Base-by-base conservation (phyloP, 2,797 vertebrate species). In the Propithecus perrieri region DNA sequence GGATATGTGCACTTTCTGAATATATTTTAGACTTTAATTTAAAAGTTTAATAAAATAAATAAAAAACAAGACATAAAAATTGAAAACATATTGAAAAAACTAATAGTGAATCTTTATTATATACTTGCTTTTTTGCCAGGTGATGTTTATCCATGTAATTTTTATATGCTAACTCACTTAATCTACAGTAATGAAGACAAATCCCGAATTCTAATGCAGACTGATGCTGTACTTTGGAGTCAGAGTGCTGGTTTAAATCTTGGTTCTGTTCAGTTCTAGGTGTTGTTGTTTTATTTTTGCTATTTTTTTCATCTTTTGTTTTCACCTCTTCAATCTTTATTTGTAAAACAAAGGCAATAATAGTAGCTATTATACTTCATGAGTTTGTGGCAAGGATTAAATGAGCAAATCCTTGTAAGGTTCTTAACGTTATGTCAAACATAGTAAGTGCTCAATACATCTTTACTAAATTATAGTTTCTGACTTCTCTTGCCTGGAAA, bases 21-120 rank as follows among this genome's bases (percentile, higher is more conserved):
- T 43, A 18, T 57, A 59, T 61, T 65, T 61, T 69, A 86, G 38
- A n/a, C 22, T 78, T 91, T 78, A 74, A 48, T 41, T 53, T 15
- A 38, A 50, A 90, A 85, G 15, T 63, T 85, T 59, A 87, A 89
- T 84, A 83, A 89, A 57, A 30, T 89, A 63, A 85, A 89, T n/a
- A n/a, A 91, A 83, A 61, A 50, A 41, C 53, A 59, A n/a, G 18
- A n/a, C 53, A 65, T 50, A 78, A 93, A 83, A 63, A 41, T 41
- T 75, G n/a, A 28, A 95, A 88, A 55, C 5, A 69, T 80, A 22
- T 35, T 91, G 11, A 30, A 69, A 48, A 88, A 75, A 30, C 2
- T 26, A 91, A 38, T 78, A 72, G 24, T 15, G 43, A 72, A 35
- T 5, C n/a, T 78, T 74, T 76, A 59, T 74, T 67, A 46, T 59